phyloP scores from a whole-genome alignment of 2,797 vertebrate species.

The Meda fulgida region DNA sequence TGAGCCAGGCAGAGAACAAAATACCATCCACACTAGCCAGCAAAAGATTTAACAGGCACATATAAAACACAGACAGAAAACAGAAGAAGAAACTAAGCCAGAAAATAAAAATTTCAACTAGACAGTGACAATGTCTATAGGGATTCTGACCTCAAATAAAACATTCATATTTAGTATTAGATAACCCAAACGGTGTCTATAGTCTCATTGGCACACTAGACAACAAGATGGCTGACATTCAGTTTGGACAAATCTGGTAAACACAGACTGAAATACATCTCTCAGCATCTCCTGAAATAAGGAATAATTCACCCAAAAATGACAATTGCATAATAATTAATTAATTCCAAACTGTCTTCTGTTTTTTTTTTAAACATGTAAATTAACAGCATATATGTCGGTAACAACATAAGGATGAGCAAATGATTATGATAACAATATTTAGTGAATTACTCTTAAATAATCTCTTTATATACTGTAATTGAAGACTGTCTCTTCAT shows the following conservation, averaged over 20 bases:
- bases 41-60: slow-evolving; percentile 8
- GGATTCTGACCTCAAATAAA: slow-evolving; percentile 17
- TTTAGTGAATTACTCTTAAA: too few relatives aligned
- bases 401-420: neutral
- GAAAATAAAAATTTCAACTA: neutral
- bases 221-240: slow-evolving; percentile 1
- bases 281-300: neutral
- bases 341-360: neutral
- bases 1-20: slow-evolving; percentile 21
- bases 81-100: neutral
- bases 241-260: neutral
- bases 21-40: slow-evolving; percentile 9
- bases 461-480: neutral
- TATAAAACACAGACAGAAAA: neutral
- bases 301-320: neutral
- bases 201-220: slow-evolving; percentile 2
- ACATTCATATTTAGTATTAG: neutral
- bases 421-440: neutral
- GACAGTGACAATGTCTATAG: neutral
- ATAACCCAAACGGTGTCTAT: neutral
- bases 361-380: neutral
- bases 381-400: neutral
- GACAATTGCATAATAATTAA: neutral
- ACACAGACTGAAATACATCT: neutral
- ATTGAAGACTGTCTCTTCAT: neutral